These are phyloP conservation scores for Agelas oroides DNA, from an alignment of 37 sponge, comb jelly and placozoan species.

Conservation along the genomic window DNA sequence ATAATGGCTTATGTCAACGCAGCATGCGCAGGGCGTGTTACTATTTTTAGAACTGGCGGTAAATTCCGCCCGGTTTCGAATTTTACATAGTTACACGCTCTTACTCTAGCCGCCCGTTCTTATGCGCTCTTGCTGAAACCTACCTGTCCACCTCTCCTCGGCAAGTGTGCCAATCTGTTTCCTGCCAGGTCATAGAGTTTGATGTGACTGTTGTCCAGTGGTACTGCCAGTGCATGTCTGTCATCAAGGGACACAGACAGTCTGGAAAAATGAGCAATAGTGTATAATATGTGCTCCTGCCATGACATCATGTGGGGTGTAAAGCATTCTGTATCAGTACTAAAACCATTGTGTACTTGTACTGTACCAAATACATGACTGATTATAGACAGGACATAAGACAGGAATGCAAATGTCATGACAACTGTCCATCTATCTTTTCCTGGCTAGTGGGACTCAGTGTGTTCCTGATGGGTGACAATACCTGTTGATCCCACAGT, in stretches of 20 bases:
- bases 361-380: not conserved
- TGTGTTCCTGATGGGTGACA: no score
- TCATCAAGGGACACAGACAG: constrained; percentile 73
- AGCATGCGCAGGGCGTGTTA: no score
- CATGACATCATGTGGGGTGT: no score
- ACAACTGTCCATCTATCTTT: no score
- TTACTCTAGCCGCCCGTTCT: no score
- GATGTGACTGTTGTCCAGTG: constrained; percentile 86
- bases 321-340: not conserved
- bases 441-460: no score
- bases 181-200: constrained; percentile 82
- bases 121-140: no score
- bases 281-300: not conserved
- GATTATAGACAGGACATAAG: not conserved
- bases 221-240: constrained; percentile 69
- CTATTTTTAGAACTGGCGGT: no score
- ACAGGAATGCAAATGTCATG: not conserved
- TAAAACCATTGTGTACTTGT: not conserved
- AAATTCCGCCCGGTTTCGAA: constrained; percentile 31
- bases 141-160: constrained; percentile 67
- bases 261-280: constrained; percentile 13
- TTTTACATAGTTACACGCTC: no score
- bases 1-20: no score
- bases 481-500: constrained; percentile 80
- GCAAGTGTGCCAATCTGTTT: constrained; percentile 56